These are phyloP conservation scores for Digitonthophagus gazella DNA, from an alignment of 2,888 invertebrate species.

Conservation along the genomic window DNA sequence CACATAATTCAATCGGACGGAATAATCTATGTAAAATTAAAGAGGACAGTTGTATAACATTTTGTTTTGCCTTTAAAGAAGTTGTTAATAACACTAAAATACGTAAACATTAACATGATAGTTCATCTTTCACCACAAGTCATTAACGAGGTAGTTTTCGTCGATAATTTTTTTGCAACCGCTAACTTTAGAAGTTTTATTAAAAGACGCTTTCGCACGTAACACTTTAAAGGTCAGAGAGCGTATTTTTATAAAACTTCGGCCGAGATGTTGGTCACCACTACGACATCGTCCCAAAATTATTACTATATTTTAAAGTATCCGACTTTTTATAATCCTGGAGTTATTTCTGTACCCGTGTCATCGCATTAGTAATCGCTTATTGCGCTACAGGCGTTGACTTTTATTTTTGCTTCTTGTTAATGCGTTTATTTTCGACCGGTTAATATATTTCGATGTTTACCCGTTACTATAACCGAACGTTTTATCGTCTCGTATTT, in stretches of 20 bases:
- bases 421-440: background rate
- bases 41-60: too few relatives aligned
- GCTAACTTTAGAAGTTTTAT: background rate
- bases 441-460: background rate
- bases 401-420: background rate
- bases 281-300: background rate
- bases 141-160: background rate
- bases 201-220: background rate
- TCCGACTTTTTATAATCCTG: background rate
- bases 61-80: too few relatives aligned
- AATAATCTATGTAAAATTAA: too few relatives aligned
- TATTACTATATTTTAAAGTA: background rate
- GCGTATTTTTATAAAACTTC: background rate
- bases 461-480: background rate
- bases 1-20: too few relatives aligned
- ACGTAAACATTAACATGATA: too few relatives aligned
- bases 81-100: too few relatives aligned
- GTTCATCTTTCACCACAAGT: background rate
- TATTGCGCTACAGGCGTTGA: background rate
- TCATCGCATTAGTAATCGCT: background rate
- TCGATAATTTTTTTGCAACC: background rate
- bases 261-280: background rate
- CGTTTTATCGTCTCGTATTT: background rate
- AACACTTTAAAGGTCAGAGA: background rate
- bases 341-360: background rate